phyloP scores from a whole-genome alignment of 2,888 invertebrate genomes.

The Pogonocherus hispidulus region DNA sequence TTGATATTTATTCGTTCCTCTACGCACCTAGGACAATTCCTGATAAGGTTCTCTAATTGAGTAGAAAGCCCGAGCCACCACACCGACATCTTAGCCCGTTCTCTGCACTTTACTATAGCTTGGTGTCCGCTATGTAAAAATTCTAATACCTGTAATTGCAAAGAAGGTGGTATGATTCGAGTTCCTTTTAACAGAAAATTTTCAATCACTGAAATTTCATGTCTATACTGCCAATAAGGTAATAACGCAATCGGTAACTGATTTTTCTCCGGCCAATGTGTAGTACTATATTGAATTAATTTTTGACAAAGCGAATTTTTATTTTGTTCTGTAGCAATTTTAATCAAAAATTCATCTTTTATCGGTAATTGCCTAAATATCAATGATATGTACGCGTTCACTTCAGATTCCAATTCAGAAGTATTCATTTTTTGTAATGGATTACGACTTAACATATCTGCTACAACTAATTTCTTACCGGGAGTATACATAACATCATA shows the following conservation, averaged over 20 bases:
- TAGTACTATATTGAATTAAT: neutral
- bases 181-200: constrained; percentile 22
- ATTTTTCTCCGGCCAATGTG: constrained; percentile 33
- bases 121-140: constrained; percentile 40
- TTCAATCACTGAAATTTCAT: constrained; percentile 1
- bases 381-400: neutral
- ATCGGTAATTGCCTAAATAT: constrained; percentile 6
- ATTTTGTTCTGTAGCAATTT: constrained; percentile 9
- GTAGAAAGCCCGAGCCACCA: constrained; percentile 37
- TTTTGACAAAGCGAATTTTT: constrained; percentile 5
- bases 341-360: constrained; percentile 11
- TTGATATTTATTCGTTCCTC: constrained; percentile 35
- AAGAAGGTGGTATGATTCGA: constrained; percentile 22
- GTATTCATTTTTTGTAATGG: constrained; percentile 11
- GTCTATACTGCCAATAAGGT: constrained; percentile 31
- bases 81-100: constrained; percentile 28
- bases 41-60: constrained; percentile 34
- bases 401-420: neutral
- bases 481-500: constrained; percentile 26
- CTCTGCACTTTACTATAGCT: constrained; percentile 34
- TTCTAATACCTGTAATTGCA: constrained; percentile 28
- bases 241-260: constrained; percentile 11
- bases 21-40: constrained; percentile 42
- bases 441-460: constrained; percentile 8
- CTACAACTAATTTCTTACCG: constrained; percentile 31